phyloP scores from a whole-genome alignment of 2,113 vertebrate genomes.

The Paradisaea rubra region DNA sequence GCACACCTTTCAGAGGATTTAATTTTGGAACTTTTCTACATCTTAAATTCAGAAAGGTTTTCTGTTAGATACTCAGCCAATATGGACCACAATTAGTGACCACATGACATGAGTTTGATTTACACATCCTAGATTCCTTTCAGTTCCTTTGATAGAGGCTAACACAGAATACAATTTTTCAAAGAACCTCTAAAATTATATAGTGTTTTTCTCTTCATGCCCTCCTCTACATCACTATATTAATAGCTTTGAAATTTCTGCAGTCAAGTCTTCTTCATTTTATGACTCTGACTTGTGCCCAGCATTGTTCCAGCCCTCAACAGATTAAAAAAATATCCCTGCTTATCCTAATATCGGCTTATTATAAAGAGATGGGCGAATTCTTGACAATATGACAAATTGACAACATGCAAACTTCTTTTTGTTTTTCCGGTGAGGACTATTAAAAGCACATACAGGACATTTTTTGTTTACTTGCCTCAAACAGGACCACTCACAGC shows the following conservation, averaged over 20 bases:
- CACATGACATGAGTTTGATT: not conserved
- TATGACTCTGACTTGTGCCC: not conserved
- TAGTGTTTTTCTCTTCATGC: not conserved
- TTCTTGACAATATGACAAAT: not conserved
- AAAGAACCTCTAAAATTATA: not conserved
- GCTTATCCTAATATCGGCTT: not conserved
- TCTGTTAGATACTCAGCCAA: not conserved
- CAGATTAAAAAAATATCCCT: not conserved
- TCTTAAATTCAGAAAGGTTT: not conserved
- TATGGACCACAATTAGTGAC: not conserved
- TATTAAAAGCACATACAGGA: not conserved
- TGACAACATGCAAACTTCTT: not conserved
- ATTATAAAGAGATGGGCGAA: not conserved
- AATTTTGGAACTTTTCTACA: not conserved
- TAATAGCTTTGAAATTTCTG: not conserved
- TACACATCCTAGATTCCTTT: not conserved
- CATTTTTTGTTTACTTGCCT: not conserved
- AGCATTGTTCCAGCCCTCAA: not conserved
- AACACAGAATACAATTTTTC: not conserved
- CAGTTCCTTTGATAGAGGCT: not conserved
- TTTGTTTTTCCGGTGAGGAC: not conserved
- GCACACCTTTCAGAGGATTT: not conserved
- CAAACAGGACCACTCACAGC: not conserved
- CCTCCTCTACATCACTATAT: not conserved
- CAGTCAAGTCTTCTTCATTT: not conserved